A percentile compares a stretch with the other conserved stretches of the same genome.
These are phyloP conservation scores for Semicossyphus pulcher DNA, from an alignment of 2,113 vertebrate genomes.

Conservation along the genomic window DNA sequence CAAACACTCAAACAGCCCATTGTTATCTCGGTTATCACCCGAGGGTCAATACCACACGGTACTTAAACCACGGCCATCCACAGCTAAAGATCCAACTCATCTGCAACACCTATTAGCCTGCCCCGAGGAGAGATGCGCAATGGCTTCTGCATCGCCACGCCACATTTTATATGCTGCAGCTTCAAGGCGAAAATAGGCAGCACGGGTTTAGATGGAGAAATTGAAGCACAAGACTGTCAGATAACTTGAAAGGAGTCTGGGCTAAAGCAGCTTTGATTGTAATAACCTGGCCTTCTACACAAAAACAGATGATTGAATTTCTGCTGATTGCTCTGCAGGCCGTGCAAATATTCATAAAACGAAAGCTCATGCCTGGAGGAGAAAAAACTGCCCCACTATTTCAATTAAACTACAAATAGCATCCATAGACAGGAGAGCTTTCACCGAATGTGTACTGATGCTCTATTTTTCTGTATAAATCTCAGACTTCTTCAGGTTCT, in stretches of 20 bases:
- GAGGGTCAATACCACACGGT: conserved; percentile 18
- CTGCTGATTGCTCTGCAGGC: conserved; percentile 57
- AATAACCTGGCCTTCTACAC: conserved; percentile 65
- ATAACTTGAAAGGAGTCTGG: conserved; percentile 25
- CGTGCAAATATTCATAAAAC: conserved; percentile 57
- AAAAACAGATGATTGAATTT: conserved; percentile 70
- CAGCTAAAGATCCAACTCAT: conserved; percentile 5
- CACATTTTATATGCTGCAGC: conserved; percentile 3
- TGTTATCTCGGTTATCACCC: conserved; percentile 24
- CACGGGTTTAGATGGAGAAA: conserved; percentile 6
- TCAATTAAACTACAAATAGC: conserved; percentile 50
- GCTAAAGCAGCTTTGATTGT: conserved; percentile 62
- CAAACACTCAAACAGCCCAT: conserved; percentile 13
- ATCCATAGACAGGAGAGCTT: conserved; percentile 27
- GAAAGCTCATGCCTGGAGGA: conserved; percentile 32
- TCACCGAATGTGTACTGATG: neutral
- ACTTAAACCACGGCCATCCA: conserved; percentile 24
- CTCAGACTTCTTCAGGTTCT: conserved; percentile 7
- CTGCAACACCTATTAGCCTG: conserved; percentile 13
- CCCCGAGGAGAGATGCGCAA: neutral
- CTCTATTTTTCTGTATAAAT: neutral
- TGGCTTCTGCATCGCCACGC: conserved; percentile 5
- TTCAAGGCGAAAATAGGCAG: conserved; percentile 7
- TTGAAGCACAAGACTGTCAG: conserved; percentile 27
- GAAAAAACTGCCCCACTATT: conserved; percentile 19